Evolutionary conservation across 2,888 invertebrate genomes (phyloP).

Genomic region (Ornithoptera alexandrae): DNA sequence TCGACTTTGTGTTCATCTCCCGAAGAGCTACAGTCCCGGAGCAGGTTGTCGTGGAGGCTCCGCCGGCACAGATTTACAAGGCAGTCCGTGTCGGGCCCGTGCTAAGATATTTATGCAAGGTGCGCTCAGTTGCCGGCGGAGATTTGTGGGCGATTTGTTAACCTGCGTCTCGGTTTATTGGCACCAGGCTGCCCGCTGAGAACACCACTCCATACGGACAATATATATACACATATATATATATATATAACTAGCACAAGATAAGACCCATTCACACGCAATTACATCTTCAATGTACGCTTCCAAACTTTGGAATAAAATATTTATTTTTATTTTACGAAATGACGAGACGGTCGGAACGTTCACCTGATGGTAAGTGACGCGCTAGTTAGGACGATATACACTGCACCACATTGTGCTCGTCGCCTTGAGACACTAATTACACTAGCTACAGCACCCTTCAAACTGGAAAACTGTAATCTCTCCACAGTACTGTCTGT

Average conservation of each 20-base stretch:
- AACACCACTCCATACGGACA: slow-evolving; percentile 15
- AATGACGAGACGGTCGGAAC: too few relatives aligned
- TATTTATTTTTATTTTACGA: too few relatives aligned
- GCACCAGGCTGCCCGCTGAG: slow-evolving; percentile 18
- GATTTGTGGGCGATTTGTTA: slow-evolving; percentile 61
- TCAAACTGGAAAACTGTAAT: too few relatives aligned
- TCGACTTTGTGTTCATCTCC: not conserved
- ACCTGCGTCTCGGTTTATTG: slow-evolving; percentile 31
- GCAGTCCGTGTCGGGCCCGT: slow-evolving; percentile 42
- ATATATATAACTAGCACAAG: not conserved
- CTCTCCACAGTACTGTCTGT: too few relatives aligned
- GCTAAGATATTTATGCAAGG: slow-evolving; percentile 58
- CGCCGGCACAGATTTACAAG: slow-evolving; percentile 52
- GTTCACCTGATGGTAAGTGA: too few relatives aligned
- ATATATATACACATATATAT: not conserved
- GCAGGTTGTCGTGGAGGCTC: slow-evolving; percentile 29
- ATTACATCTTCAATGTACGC: not conserved
- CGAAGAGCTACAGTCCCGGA: slow-evolving; percentile 18
- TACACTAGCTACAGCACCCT: too few relatives aligned
- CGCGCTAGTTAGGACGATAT: too few relatives aligned
- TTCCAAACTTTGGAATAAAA: not conserved
- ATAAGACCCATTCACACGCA: slow-evolving; percentile 17
- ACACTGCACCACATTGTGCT: too few relatives aligned
- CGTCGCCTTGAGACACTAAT: too few relatives aligned
- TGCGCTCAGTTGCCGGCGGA: slow-evolving; percentile 40